These are phyloP conservation scores for Drosophila ananassae DNA, from an alignment of 1,140 invertebrate species.

Conservation along the genomic window DNA sequence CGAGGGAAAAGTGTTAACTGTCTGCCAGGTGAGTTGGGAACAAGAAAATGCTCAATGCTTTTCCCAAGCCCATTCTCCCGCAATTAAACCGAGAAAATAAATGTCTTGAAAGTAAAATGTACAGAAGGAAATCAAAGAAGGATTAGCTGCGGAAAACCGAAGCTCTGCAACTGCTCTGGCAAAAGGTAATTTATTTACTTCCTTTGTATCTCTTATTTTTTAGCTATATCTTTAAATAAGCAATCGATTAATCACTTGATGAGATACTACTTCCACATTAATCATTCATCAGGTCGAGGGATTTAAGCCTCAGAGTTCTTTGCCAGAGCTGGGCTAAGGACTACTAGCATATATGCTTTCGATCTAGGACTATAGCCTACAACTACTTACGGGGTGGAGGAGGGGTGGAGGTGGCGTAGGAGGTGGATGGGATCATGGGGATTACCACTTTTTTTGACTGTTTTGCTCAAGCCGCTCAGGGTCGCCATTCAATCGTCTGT, in stretches of 20 bases:
- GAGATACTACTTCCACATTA: not conserved
- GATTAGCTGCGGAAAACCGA: conserved; percentile 19
- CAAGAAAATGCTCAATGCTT: not conserved
- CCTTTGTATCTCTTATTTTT: not conserved
- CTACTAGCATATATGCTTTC: conserved; percentile 31
- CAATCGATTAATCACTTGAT: conserved; percentile 1
- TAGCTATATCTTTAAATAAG: not conserved
- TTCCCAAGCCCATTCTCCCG: not conserved
- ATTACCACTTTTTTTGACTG: conserved; percentile 36
- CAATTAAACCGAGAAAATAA: conserved; percentile 25
- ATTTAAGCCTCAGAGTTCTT: not conserved
- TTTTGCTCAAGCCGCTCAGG: conserved; percentile 53
- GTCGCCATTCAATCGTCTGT: conserved; percentile 53
- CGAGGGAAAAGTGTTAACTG: conserved; percentile 31
- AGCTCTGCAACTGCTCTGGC: conserved; percentile 26
- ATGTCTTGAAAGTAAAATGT: conserved; percentile 8
- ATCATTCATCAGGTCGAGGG: not conserved
- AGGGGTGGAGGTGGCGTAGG: no score
- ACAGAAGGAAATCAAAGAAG: not conserved
- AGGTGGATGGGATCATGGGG: conserved; percentile 2
- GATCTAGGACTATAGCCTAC: conserved; percentile 44
- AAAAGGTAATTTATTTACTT: conserved; percentile 7
- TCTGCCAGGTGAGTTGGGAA: conserved; percentile 33
- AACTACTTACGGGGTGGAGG: conserved; percentile 4
- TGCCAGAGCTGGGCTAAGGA: conserved; percentile 21